Conservation (phyloP, 2,113 vertebrate species). For the Nothoprocta perdicaria region DNA sequence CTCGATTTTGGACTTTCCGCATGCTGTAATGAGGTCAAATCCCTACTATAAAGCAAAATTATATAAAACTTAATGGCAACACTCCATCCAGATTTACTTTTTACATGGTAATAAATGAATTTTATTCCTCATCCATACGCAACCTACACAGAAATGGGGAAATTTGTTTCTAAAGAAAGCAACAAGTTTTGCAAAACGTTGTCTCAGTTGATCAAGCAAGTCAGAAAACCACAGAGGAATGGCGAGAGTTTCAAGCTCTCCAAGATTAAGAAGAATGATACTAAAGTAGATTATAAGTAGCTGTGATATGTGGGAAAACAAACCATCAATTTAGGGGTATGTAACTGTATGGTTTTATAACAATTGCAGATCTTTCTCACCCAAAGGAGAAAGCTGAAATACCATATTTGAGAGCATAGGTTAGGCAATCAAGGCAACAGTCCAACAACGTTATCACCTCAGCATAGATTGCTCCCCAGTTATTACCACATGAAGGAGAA, state of each 20-base stretch:
- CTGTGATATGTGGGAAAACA: not conserved
- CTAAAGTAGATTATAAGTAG: not conserved
- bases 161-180: not conserved
- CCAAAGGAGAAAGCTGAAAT: not conserved
- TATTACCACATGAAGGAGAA: not conserved
- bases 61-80: not conserved
- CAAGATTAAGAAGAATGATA: not conserved
- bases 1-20: conserved; percentile 40
- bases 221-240: not conserved
- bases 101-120: not conserved
- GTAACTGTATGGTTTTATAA: not conserved
- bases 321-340: not conserved
- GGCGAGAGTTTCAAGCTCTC: not conserved
- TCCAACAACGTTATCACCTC: not conserved
- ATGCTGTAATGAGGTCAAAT: conserved; percentile 14
- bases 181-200: not conserved
- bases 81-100: conserved; percentile 30
- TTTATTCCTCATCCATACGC: not conserved
- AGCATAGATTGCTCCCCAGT: not conserved
- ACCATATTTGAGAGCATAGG: not conserved
- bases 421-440: not conserved
- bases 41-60: conserved; percentile 6
- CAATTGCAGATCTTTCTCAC: not conserved
- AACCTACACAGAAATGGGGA: not conserved
- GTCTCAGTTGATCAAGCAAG: not conserved